Evolutionary conservation across 2,888 invertebrate species (phyloP).

Genomic region (Trisateles emortualis): DNA sequence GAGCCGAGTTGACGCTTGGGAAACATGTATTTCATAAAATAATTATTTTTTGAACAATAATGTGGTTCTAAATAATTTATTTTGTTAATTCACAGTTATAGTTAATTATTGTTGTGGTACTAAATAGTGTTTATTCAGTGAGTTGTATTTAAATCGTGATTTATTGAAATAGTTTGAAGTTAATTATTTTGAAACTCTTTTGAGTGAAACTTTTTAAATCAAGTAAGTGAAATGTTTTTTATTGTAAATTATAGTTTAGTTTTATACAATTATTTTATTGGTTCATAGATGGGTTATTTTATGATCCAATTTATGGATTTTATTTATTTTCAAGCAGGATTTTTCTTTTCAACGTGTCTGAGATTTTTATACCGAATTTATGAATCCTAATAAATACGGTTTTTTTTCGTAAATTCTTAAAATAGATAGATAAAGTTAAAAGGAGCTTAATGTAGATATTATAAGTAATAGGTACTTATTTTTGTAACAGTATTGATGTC

Average conservation of each 20-base stretch:
- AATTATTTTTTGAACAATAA: not conserved
- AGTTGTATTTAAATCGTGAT: not conserved
- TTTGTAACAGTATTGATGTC: no score
- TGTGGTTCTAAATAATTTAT: constrained; percentile 1
- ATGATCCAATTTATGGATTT: no score
- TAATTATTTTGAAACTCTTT: not conserved
- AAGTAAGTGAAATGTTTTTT: constrained; percentile 5
- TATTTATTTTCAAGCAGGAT: no score
- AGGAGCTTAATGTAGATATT: no score
- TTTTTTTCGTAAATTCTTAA: no score
- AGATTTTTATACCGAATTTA: no score
- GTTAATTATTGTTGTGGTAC: not conserved
- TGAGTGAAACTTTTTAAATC: not conserved
- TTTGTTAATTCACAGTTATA: not conserved
- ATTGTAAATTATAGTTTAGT: not conserved
- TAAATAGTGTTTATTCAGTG: not conserved
- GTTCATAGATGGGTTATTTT: no score
- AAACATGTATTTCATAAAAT: constrained; percentile 7
- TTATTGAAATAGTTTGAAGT: not conserved
- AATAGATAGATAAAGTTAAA: no score
- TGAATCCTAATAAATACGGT: no score
- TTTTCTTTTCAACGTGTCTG: no score
- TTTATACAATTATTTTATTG: no score
- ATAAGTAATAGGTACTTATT: no score
- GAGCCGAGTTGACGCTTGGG: not conserved